A percentile compares a stretch with the other conserved stretches of the same genome.
phyloP scores from a whole-genome alignment of 2,888 invertebrate species.

The Petrophora chlorosata region DNA sequence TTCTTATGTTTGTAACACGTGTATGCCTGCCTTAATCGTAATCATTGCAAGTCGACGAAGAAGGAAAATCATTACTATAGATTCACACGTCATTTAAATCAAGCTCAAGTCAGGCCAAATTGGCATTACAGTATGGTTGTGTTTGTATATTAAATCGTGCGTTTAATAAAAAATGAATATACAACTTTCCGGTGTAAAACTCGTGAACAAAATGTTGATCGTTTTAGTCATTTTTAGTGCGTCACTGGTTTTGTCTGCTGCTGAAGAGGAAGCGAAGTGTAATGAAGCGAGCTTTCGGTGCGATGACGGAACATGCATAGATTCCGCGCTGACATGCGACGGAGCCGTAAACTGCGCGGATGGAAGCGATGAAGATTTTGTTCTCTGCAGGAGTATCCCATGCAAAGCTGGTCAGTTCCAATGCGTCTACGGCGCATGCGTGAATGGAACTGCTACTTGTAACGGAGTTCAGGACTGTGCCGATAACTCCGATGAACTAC shows the following conservation, averaged over 20 bases:
- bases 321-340: conserved; percentile 9
- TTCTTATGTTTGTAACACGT: no score
- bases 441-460: conserved; percentile 3
- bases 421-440: conserved; percentile 16
- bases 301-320: conserved; percentile 24
- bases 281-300: conserved; percentile 7
- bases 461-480: conserved; percentile 17
- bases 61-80: no score
- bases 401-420: conserved; percentile 12
- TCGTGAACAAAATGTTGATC: no score
- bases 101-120: no score
- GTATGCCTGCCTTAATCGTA: no score
- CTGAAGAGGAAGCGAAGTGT: not conserved
- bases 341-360: conserved; percentile 23
- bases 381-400: conserved; percentile 20
- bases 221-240: not conserved
- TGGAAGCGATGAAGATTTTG: conserved; percentile 24
- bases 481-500: conserved; percentile 19
- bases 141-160: no score
- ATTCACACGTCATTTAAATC: no score
- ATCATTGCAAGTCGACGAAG: no score
- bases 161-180: no score
- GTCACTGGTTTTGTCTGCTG: not conserved
- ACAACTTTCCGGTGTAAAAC: no score
- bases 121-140: no score